These are phyloP conservation scores for Grantiella picta DNA, from an alignment of 2,113 vertebrate genomes.

Conservation along the genomic window DNA sequence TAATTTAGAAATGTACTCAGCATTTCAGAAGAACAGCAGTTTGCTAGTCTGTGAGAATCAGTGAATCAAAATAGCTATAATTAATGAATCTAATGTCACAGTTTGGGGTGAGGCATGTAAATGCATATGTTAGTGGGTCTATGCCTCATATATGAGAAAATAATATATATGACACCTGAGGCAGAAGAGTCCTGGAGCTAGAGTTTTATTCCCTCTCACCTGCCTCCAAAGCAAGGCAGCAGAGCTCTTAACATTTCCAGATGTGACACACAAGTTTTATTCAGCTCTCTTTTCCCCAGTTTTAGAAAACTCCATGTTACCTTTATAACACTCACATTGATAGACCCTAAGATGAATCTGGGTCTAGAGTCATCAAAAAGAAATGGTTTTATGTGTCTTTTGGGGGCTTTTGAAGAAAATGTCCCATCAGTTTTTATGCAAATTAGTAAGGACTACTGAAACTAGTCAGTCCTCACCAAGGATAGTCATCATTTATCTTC, in stretches of 20 bases:
- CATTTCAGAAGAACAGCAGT: not conserved
- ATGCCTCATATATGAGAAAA: fast-evolving
- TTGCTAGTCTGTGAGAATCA: not conserved
- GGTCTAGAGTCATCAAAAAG: not conserved
- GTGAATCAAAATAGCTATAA: not conserved
- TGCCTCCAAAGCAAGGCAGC: not conserved
- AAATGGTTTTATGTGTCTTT: not conserved
- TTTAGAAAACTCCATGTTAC: not conserved
- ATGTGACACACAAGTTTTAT: not conserved
- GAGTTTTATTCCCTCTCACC: not conserved
- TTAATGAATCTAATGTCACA: not conserved
- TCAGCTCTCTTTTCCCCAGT: not conserved
- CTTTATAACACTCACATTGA: not conserved
- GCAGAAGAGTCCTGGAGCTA: not conserved
- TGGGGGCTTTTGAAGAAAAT: not conserved
- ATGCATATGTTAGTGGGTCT: not conserved
- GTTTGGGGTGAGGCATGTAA: fast-evolving
- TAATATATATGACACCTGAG: not conserved
- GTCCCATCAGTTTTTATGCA: not conserved
- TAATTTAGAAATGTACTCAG: not conserved
- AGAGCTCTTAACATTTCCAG: not conserved
- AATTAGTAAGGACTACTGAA: not conserved
- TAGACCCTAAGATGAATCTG: not conserved
- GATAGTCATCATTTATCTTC: not conserved
- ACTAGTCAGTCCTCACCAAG: not conserved